Base-by-base conservation (phyloP, 2,797 vertebrate species). In the Oreochromis grahami region DNA sequence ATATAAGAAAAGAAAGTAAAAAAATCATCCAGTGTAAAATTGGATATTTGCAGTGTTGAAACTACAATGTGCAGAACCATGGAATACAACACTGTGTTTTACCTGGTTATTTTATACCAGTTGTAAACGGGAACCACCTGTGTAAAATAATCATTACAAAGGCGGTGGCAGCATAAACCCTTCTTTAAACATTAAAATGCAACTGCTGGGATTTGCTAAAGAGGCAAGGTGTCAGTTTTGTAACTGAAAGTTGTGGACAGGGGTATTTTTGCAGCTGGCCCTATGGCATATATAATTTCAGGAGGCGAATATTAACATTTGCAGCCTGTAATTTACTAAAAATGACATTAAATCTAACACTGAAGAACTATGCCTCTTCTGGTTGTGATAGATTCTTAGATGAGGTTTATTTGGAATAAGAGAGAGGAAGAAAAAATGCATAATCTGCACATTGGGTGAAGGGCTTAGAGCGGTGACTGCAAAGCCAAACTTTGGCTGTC, bases 51-150 rank as follows among this genome's bases (percentile, higher is more conserved):
- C 32, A 38, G 58, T 11, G 10, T 36, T 63, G 32, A 63, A n/a
- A 63, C 58, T 63, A 63, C 17, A 63, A 1, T 63, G 17, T 36
- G 58, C 58, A 36, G 58, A 63, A 63, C 10, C 58, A 63, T 63
- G 17, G 10, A 63, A 5, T 36, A n/a, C 58, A 60, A 60, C 29
- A n/a, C 58, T 12, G 32, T 36, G 58, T 7, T 0, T 63, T 63
- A 63, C 58, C 10, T 1, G 1, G 58, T n/a, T 63, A 63, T 36
- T 63, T 36, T 36, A 36, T 36, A 36, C 56, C 0, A 0, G 58
- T 63, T 63, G n/a, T 63, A 63, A 63, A 63, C n/a, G 8, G 6
- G 29, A 38, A 63, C 60, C 10, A 38, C 34, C 7, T 38, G 19
- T 13, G 60, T 38, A 38, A 21, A 63, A 63, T 5, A 63, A 63